phyloP scores from a whole-genome alignment of 2,797 vertebrate genomes.

The Antennarius maculatus region DNA sequence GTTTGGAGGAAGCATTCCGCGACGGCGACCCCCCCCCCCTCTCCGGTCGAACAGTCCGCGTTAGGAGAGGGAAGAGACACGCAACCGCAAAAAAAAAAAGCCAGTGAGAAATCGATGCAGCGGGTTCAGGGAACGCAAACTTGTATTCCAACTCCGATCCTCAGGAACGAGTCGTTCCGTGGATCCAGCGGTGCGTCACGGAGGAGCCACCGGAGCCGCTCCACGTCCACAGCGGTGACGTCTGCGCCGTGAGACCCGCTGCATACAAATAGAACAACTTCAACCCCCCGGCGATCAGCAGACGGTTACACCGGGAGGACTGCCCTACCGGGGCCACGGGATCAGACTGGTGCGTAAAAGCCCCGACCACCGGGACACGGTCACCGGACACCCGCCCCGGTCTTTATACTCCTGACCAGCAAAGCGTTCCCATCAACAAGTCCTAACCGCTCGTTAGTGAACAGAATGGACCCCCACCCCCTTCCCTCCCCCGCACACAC shows the following conservation, averaged over 20 bases:
- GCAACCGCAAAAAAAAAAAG: conserved; percentile 16
- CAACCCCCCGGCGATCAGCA: conserved; percentile 22
- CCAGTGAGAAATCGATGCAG: conserved; percentile 13
- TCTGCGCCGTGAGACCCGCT: conserved; percentile 70
- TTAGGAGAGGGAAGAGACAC: conserved; percentile 25
- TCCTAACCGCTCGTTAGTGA: conserved; percentile 68
- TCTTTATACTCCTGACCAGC: conserved; percentile 58
- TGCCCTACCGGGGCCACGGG: conserved; percentile 24
- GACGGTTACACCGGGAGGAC: conserved; percentile 28
- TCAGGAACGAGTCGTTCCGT: conserved; percentile 31
- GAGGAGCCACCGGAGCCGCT: conserved; percentile 44
- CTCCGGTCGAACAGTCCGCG: conserved; percentile 47
- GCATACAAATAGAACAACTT: conserved; percentile 71
- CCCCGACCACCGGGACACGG: no score
- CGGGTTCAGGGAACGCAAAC: conserved; percentile 23
- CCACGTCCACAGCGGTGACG: conserved; percentile 62
- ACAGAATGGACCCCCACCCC: conserved; percentile 42
- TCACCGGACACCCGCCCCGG: conserved; percentile 33
- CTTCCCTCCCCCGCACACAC: no score
- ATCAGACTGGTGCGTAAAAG: conserved; percentile 42
- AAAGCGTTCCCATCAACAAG: conserved; percentile 80
- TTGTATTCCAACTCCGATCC: conserved; percentile 38
- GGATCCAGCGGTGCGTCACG: conserved; percentile 41
- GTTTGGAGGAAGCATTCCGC: conserved; percentile 64
- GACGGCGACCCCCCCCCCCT: conserved; percentile 40